Percentiles rank a stretch among this genome's conserved stretches.
Evolutionary conservation across 1,140 invertebrate genomes (phyloP).

Genomic region (Littorina saxatilis): DNA sequence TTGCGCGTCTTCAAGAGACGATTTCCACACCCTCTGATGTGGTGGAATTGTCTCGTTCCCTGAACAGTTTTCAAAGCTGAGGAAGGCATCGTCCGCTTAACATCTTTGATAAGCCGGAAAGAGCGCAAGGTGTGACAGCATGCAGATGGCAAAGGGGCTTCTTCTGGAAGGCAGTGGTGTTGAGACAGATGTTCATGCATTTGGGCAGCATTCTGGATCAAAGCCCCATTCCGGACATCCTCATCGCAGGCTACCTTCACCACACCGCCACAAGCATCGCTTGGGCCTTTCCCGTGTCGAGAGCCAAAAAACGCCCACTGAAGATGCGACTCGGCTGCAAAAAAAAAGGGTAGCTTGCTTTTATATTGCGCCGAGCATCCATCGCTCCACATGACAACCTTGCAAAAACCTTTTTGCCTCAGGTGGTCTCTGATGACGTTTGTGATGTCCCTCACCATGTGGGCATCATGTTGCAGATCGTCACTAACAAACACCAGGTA

Average conservation of each 20-base stretch:
- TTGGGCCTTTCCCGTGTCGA: conserved; percentile 6
- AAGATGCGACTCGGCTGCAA: neutral
- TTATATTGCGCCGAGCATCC: conserved; percentile 14
- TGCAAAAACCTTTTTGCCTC: neutral
- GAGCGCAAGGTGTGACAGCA: neutral
- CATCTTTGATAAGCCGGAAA: neutral
- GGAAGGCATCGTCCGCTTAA: neutral
- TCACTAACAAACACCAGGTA: neutral
- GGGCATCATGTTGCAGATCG: neutral
- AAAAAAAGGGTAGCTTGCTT: conserved; percentile 8
- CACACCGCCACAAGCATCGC: conserved; percentile 14
- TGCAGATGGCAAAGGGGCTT: neutral
- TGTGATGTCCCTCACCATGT: neutral
- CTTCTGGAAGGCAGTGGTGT: neutral
- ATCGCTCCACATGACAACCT: conserved; percentile 3
- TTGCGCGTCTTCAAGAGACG: neutral
- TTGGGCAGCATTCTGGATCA: neutral
- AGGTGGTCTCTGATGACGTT: neutral
- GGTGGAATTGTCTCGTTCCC: neutral
- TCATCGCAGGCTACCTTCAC: neutral
- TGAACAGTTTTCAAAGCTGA: neutral
- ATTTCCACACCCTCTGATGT: neutral
- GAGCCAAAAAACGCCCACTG: conserved; percentile 12
- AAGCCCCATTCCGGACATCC: neutral
- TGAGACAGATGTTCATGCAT: neutral